Evolutionary conservation across 2,888 invertebrate species (phyloP).

Genomic region (Tribolium freemani): DNA sequence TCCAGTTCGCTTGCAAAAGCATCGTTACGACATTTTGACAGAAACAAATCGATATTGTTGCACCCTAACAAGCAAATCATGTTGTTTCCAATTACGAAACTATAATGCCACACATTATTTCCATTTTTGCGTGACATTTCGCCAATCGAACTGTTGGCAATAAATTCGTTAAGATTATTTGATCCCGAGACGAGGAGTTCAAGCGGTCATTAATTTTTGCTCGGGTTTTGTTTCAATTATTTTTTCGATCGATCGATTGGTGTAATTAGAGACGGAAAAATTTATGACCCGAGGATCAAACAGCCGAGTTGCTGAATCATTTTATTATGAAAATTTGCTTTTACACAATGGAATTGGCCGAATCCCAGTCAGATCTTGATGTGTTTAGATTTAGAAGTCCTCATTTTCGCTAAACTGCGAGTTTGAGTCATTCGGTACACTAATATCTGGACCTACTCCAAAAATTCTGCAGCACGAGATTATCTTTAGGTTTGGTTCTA

Average conservation of each 20-base stretch:
- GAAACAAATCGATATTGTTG: conserved; percentile 15
- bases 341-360: conserved; percentile 4
- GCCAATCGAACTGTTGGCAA: conserved; percentile 25
- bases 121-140: not conserved
- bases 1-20: conserved; percentile 6
- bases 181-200: conserved; percentile 15
- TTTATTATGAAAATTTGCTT: not conserved
- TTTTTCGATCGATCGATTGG: conserved; percentile 12
- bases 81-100: conserved; percentile 16
- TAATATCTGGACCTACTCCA: conserved; percentile 12
- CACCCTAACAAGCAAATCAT: conserved; percentile 10
- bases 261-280: conserved; percentile 5
- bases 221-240: conserved; percentile 26
- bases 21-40: conserved; percentile 21
- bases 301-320: conserved; percentile 6
- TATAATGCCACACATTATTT: not conserved
- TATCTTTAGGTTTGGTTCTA: not conserved
- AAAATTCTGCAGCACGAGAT: not conserved
- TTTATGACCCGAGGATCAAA: not conserved
- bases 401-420: not conserved
- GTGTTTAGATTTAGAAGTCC: conserved; percentile 13
- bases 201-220: conserved; percentile 17
- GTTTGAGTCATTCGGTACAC: conserved; percentile 14
- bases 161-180: conserved; percentile 32
- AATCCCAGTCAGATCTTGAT: not conserved